Base-by-base conservation (phyloP, 2,797 vertebrate species). In the Melanotaenia boesemani region DNA sequence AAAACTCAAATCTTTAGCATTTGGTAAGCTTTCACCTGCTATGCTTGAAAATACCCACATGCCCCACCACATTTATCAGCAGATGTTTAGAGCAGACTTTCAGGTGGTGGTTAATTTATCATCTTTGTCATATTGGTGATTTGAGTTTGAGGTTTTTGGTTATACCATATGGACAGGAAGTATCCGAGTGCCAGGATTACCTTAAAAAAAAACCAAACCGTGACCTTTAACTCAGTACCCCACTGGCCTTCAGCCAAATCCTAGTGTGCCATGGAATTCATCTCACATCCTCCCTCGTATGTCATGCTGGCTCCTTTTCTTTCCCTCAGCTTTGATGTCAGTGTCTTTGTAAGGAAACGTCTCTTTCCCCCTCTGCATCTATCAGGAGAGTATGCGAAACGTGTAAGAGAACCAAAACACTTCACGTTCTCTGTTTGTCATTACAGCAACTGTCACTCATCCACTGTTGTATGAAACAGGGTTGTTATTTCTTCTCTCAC, bases 291-390 rank as follows among this genome's bases (percentile, higher is more conserved):
- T 88, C 85, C 82, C 78, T 79, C 76, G 65, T 85, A 82, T 83
- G 84, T 88, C 91, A 88, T 28, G 78, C 89, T 85, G 85, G 69
- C 80, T 88, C 70, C 82, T 86, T 90, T 91, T 92, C 82, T 90
- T 76, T 76, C 48, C 64, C 62, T 76, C 68, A 36, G 76, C 88
- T 91, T 93, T 92, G 90, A 93, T 91, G 88, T 86, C 76, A 12
- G 8, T 52, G 60, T 82, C 87, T 87, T 86, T 89, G 71, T 84
- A 63, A 84, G 79, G 77, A 85, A 84, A 88, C 13, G 63, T 89
- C 71, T 86, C 74, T 77, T 77, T 90, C 77, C 64, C 64, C 74
- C 75, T 44, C 60, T 57, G 65, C 66, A 76, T 81, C 82, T 15
- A 75, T 76, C 67, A 61, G 56, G 78, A 86, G 79, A 87, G 79